phyloP scores from a whole-genome alignment of 2,113 vertebrate genomes.

The Hippopotamus amphibius region DNA sequence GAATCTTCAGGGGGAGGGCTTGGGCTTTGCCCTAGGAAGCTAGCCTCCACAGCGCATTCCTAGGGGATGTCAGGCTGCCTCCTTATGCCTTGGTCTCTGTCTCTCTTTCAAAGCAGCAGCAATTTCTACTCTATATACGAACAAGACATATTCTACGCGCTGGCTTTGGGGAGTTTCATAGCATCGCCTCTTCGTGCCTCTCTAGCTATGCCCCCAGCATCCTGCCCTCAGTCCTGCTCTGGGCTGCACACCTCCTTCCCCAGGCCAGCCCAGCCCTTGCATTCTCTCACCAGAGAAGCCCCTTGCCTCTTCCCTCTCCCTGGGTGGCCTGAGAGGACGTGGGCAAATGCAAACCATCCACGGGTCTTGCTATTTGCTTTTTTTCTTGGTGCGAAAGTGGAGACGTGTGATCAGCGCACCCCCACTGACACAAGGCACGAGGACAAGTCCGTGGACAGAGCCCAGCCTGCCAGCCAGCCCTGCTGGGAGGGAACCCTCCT shows the following conservation, averaged over 20 bases:
- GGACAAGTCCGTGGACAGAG: accelerated
- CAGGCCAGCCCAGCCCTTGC: accelerated
- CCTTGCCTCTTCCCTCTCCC: too few relatives aligned
- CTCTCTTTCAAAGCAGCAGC: neutral
- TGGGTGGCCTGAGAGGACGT: too few relatives aligned
- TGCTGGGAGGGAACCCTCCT: neutral
- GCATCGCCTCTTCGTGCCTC: neutral
- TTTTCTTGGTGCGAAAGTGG: neutral
- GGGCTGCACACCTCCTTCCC: neutral
- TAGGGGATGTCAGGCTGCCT: accelerated
- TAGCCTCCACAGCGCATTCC: neutral
- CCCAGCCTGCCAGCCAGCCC: neutral
- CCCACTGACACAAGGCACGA: accelerated
- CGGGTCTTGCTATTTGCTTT: neutral
- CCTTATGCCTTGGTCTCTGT: neutral
- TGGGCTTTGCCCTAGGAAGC: neutral
- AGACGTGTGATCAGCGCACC: accelerated
- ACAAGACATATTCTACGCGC: neutral
- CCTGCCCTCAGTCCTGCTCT: accelerated
- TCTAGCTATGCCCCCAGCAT: accelerated
- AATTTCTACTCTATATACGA: neutral
- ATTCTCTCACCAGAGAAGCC: neutral
- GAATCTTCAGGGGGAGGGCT: neutral
- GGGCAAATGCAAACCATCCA: neutral
- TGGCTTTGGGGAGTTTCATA: too few relatives aligned